phyloP scores from a whole-genome alignment of 2,888 invertebrate genomes.

The Altica lythri region DNA sequence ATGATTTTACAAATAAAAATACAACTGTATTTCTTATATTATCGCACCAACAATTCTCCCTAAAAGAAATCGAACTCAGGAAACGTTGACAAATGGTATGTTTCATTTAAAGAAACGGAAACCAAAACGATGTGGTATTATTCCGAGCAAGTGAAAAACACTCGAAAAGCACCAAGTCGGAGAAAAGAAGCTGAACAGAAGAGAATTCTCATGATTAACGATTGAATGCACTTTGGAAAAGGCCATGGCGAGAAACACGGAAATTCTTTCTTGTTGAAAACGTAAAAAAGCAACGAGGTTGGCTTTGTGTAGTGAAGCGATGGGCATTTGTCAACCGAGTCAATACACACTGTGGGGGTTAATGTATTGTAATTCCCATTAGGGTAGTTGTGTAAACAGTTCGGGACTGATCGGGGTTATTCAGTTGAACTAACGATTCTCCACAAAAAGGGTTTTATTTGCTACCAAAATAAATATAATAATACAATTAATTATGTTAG shows the following conservation, averaged over 20 bases:
- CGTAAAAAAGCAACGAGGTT: conserved; percentile 51
- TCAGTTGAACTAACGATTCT: conserved; percentile 33
- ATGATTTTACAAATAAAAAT: background rate
- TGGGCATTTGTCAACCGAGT: conserved; percentile 57
- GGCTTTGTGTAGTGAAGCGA: conserved; percentile 52
- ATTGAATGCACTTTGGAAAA: conserved; percentile 57
- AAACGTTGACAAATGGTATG: conserved; percentile 34
- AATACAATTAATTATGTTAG: no score
- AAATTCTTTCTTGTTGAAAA: conserved; percentile 55
- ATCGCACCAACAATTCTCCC: conserved; percentile 23
- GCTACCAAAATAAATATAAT: no score
- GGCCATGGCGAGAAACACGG: conserved; percentile 55
- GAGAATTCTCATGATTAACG: conserved; percentile 57
- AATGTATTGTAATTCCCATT: conserved; percentile 57
- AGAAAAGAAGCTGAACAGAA: conserved; percentile 44
- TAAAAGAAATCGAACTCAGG: conserved; percentile 17
- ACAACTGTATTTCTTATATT: no score
- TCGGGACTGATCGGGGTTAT: conserved; percentile 36
- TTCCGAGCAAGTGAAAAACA: conserved; percentile 41
- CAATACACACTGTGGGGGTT: conserved; percentile 52
- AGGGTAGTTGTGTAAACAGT: conserved; percentile 45
- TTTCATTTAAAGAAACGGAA: conserved; percentile 38
- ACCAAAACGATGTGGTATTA: conserved; percentile 44
- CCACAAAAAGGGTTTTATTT: no score
- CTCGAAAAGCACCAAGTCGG: conserved; percentile 47